A percentile compares a stretch with the other conserved stretches of the same genome.
Evolutionary conservation across 2,797 vertebrate species (phyloP).

Genomic region (Phaenicophaeus curvirostris): DNA sequence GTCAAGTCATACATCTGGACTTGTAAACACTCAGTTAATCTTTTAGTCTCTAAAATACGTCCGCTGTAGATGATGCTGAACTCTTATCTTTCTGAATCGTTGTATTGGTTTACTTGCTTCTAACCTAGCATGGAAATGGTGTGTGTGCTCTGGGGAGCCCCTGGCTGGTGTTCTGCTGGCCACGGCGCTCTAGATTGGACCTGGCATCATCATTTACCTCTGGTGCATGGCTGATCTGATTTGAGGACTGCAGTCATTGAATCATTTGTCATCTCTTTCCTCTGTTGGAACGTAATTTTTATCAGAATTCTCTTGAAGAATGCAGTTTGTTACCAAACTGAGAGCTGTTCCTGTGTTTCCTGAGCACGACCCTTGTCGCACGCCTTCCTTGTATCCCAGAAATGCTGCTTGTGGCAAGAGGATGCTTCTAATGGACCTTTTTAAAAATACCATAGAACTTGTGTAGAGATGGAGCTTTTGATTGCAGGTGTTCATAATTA

Average conservation of each 20-base stretch:
- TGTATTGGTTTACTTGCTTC: background rate
- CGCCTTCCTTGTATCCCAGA: background rate
- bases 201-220: background rate
- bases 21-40: background rate
- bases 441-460: background rate
- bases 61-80: background rate
- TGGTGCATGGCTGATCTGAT: background rate
- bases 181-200: background rate
- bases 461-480: background rate
- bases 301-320: background rate
- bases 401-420: background rate
- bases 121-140: background rate
- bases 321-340: background rate
- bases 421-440: background rate
- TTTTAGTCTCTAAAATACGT: background rate
- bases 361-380: background rate
- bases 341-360: background rate
- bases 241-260: background rate
- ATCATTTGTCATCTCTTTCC: background rate
- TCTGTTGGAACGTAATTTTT: background rate
- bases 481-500: constrained; percentile 28
- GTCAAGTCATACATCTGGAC: background rate
- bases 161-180: background rate
- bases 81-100: background rate
- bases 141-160: background rate